Evolutionary conservation across 37 sponge, comb jelly and placozoan genomes (phyloP), one percentile per base, ranked within the genome.

Genomic region (Geodia barretti): DNA sequence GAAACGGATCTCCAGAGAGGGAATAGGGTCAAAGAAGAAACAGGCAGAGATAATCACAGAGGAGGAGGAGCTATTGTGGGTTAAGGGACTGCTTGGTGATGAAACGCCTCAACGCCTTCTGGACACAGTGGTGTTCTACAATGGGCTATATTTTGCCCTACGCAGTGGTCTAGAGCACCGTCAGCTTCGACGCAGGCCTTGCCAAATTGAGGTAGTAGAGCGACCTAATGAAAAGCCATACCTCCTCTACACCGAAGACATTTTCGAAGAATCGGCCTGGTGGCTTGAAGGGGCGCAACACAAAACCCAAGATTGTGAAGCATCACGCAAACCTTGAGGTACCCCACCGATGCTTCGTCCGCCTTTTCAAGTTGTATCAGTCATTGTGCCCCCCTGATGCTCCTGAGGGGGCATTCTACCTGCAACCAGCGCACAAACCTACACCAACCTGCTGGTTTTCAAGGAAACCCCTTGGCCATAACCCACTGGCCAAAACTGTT

Each of bases 71-170:
- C 33, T 80, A 17, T 39, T 81, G 60, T 81, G 72, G 82, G 62
- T 72, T 36, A 70, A 81, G 31, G 64, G 64, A 17, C 64, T 82
- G 23, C 66, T 82, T 19, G 75, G 74, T 39, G 36, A 62, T 23
- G 1, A 9, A 3, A 64, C 65, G 14, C 68, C 83, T 39, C 64
- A 82, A 62, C 14, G 42, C 7, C 74, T 82, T 24, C 30, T 82
- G 4, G 75, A 86, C 54, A 79, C 86, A 0, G 39, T 86, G 25
- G 14, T 86, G 1, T 65, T 47, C 36, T 38, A 58, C 25, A 82
- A 82, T 74, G 75, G 83, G 33, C 43, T 82, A 1, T 82, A 82
- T 29, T 82, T 82, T 63, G 74, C 83, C 39, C 83, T 82, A 31
- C 26, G 83, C 73, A 74, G 83, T 41, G 74, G 86, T 24, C 41